Evolutionary conservation across 2,113 vertebrate species (phyloP).

Genomic region (Cynopterus brachyotis): DNA sequence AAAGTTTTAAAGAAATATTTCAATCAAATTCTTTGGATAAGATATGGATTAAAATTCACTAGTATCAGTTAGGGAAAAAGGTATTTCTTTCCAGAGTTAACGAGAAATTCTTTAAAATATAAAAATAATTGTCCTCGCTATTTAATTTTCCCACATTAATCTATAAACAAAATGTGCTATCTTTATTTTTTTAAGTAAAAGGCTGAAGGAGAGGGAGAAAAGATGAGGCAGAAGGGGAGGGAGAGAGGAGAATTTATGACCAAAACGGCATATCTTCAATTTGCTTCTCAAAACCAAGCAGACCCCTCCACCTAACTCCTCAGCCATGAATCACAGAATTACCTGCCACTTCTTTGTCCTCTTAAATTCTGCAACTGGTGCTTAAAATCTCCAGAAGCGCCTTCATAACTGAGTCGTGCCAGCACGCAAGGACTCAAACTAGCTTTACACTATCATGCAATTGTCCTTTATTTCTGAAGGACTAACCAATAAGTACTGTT

Average conservation of each 20-base stretch:
- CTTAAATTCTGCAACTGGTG: not conserved
- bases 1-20: not conserved
- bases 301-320: not conserved
- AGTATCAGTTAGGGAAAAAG: not conserved
- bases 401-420: rapidly evolving
- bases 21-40: not conserved
- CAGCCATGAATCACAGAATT: not conserved
- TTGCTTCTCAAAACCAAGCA: not conserved
- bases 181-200: conserved; percentile 13
- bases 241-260: not conserved
- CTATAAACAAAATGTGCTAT: not conserved
- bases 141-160: not conserved
- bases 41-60: not conserved
- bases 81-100: not conserved
- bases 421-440: rapidly evolving
- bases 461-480: not conserved
- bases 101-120: not conserved
- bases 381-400: not conserved
- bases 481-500: not conserved
- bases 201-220: not conserved
- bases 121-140: not conserved
- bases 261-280: not conserved
- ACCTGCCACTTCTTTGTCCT: not conserved
- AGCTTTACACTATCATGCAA: not conserved
- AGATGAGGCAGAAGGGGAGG: not conserved